These are phyloP conservation scores for Chaenodraco wilsoni DNA, from an alignment of 2,797 vertebrate species.

Conservation along the genomic window DNA sequence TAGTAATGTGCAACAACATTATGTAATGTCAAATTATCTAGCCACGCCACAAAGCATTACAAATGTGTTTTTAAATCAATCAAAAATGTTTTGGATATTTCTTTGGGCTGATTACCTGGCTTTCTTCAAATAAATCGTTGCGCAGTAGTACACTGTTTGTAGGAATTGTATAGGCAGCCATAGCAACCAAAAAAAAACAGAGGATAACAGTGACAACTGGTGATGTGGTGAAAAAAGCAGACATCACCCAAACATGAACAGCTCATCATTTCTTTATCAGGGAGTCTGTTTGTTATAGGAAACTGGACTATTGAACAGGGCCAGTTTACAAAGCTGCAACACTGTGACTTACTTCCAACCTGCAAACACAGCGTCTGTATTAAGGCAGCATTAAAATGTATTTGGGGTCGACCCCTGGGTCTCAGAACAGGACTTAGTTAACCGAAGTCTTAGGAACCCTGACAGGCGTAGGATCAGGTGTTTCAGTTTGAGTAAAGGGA, in stretches of 20 bases:
- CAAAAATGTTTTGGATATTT: conserved; percentile 20
- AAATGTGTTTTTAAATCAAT: not conserved
- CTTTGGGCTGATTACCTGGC: conserved; percentile 7
- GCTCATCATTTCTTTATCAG: conserved; percentile 64
- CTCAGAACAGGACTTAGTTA: conserved; percentile 36
- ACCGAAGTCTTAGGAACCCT: conserved; percentile 50
- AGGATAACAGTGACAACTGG: conserved; percentile 60
- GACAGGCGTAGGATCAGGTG: conserved; percentile 72
- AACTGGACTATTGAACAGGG: conserved; percentile 44
- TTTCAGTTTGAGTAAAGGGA: conserved; percentile 67
- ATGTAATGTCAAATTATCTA: conserved; percentile 6
- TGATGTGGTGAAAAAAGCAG: conserved; percentile 49
- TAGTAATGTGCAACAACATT: not conserved
- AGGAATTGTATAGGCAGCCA: conserved; percentile 46
- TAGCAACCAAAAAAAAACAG: conserved; percentile 67
- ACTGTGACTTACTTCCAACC: conserved; percentile 25
- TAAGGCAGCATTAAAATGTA: conserved; percentile 27
- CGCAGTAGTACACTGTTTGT: conserved; percentile 37
- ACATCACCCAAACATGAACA: conserved; percentile 49
- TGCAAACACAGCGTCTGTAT: conserved; percentile 39
- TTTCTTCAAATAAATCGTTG: conserved; percentile 50
- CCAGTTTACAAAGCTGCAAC: conserved; percentile 28
- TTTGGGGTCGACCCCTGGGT: conserved; percentile 37
- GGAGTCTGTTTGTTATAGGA: conserved; percentile 48
- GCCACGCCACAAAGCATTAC: not conserved